Conservation (phyloP, 1,140 invertebrate genomes). For the Stratiolaelaps scimitus region DNA sequence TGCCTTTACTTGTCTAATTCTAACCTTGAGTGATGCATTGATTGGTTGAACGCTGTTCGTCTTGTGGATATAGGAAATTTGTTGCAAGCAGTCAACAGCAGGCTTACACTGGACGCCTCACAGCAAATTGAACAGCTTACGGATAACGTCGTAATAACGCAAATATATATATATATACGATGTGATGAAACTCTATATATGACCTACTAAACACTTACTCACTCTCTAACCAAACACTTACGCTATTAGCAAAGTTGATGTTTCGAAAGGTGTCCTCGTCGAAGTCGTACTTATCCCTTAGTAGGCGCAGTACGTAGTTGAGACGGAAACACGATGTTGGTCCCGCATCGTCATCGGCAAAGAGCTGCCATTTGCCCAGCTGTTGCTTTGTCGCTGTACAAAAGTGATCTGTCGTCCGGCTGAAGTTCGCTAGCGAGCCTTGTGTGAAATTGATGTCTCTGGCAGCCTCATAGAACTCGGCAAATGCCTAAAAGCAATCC, state of each 20-base stretch:
- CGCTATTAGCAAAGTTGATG: conserved; percentile 11
- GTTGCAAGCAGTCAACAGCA: no score
- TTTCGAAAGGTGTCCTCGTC: conserved; percentile 22
- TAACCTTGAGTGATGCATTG: no score
- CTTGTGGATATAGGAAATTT: no score
- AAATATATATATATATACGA: no score
- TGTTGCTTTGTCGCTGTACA: conserved; percentile 20
- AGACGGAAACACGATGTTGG: conserved; percentile 23
- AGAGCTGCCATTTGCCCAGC: neutral
- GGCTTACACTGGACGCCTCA: no score
- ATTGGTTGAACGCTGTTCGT: no score
- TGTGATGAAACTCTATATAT: no score
- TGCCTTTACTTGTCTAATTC: no score
- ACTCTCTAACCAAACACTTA: neutral
- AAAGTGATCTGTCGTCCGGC: conserved; percentile 4
- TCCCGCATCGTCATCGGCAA: conserved; percentile 7
- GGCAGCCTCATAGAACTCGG: conserved; percentile 17
- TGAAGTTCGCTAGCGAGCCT: conserved; percentile 8
- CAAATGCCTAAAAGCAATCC: neutral
- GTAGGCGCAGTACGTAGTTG: conserved; percentile 7
- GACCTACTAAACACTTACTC: no score
- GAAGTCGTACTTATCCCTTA: conserved; percentile 16
- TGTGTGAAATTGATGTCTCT: conserved; percentile 20
- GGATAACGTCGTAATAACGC: no score
- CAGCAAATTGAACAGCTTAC: no score